Evolutionary conservation across 2,797 vertebrate species (phyloP), one percentile per base, ranked within the genome.

Genomic region (Cyprinodon diabolis): DNA sequence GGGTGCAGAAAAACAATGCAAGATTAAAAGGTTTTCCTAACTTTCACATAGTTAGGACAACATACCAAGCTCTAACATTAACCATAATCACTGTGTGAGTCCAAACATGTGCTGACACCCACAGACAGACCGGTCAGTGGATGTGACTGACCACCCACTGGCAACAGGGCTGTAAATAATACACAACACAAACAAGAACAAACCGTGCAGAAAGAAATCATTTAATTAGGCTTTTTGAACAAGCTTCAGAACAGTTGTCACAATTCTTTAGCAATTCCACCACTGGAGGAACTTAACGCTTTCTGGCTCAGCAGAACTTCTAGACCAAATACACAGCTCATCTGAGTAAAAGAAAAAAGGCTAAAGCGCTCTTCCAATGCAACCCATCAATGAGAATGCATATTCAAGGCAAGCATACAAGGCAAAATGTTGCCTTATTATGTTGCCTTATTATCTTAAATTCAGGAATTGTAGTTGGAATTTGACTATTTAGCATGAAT

Each of bases 11-110:
- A 62, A 62, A 62, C 58, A 40, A 62, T 62, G 58, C 7, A 40
- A 62, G 35, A 40, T 62, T 62, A 62, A 62, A 62, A 62, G 58
- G 40, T 17, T 19, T 4, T 21, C 40, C 58, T 9, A 4, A 2
- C 58, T 62, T 40, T 62, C 4, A 30, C 30, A 30, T 30, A 30
- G 30, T 30, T 30, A 17, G 15, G 3, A 19, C 37, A 7, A 60
- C 15, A 40, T 40, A 11, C 58, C 58, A 62, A 62, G 17, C 58
- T 0, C 3, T n/a, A 54, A 54, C 2, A 21, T n/a, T 37, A 62
- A 62, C 58, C 58, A 62, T 62, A 37, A 62, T 62, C 58, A 10
- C 58, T 62, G 9, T 35, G 21, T 66, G 37, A 47, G 43, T 66
- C 43, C 17, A 40, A 8, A 37, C 19, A 21, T 63, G 60, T 19